A percentile compares a stretch with the other conserved stretches of the same genome.
These are phyloP conservation scores for Campylomormyrus tamandua DNA, from an alignment of 2,113 vertebrate species.

Conservation along the genomic window DNA sequence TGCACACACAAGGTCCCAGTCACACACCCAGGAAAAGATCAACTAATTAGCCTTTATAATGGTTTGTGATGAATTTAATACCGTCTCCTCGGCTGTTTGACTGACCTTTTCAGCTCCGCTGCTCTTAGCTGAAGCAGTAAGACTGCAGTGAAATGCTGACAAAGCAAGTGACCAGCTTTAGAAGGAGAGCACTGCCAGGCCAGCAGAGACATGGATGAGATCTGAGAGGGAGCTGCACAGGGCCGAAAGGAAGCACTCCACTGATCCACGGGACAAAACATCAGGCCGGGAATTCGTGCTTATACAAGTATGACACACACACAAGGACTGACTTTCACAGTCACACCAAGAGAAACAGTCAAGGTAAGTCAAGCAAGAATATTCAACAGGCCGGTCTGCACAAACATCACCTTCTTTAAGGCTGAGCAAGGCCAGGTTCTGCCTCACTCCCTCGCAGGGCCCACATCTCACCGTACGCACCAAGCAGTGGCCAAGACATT, in stretches of 20 bases:
- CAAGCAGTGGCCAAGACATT: neutral
- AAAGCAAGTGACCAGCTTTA: neutral
- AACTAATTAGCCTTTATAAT: constrained; percentile 9
- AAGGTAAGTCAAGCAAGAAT: neutral
- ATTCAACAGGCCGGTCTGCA: neutral
- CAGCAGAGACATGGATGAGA: neutral
- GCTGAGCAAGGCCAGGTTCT: neutral
- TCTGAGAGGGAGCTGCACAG: neutral
- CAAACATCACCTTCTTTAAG: neutral
- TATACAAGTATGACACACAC: neutral
- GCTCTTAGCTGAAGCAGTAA: neutral
- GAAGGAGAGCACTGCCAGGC: neutral
- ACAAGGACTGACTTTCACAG: neutral
- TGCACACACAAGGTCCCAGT: neutral
- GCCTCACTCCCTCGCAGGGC: neutral
- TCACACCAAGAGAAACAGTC: neutral
- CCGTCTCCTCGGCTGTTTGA: neutral
- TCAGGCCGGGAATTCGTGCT: neutral
- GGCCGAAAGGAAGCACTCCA: neutral
- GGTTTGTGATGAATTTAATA: neutral
- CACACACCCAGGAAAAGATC: neutral
- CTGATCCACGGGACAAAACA: neutral
- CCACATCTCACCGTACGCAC: neutral
- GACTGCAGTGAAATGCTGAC: neutral
- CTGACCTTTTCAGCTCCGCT: neutral